Percentiles rank a stretch among this genome's conserved stretches.
These are phyloP conservation scores for Anagyrus pseudococci DNA, from an alignment of 2,888 invertebrate genomes.

Conservation along the genomic window DNA sequence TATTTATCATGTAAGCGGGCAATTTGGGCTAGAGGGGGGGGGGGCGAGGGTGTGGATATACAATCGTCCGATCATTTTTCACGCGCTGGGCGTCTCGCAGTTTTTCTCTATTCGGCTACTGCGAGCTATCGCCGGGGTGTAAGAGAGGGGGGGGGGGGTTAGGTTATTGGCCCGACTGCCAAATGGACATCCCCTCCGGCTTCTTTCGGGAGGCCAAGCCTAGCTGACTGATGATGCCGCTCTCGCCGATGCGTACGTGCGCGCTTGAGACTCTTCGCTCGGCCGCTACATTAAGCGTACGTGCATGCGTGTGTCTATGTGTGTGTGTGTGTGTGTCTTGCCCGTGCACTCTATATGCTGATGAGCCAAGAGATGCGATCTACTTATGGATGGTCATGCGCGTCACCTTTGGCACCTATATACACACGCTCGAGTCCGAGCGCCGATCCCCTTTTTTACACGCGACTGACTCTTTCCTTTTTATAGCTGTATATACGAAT, in stretches of 20 bases:
- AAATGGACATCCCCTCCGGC: constrained; percentile 55
- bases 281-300: too few relatives aligned
- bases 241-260: constrained; percentile 26
- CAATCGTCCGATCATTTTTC: constrained; percentile 62
- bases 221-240: constrained; percentile 58
- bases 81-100: constrained; percentile 50
- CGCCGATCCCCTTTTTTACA: not conserved
- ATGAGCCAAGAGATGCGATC: constrained; percentile 47
- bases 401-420: constrained; percentile 22
- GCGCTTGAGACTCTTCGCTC: too few relatives aligned
- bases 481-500: too few relatives aligned
- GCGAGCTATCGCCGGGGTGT: not conserved
- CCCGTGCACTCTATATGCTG: constrained; percentile 55
- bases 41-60: constrained; percentile 7
- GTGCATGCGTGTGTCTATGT: too few relatives aligned
- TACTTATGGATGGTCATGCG: constrained; percentile 31
- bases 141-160: constrained; percentile 28
- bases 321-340: too few relatives aligned
- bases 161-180: constrained; percentile 58
- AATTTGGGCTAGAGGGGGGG: constrained; percentile 50
- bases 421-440: not conserved
- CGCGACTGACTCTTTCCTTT: not conserved
- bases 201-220: too few relatives aligned
- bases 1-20: constrained; percentile 63
- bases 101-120: not conserved